A percentile compares a stretch with the other conserved stretches of the same genome.
Conservation (phyloP, 2,888 invertebrate genomes). For the Lapara coniferarum region DNA sequence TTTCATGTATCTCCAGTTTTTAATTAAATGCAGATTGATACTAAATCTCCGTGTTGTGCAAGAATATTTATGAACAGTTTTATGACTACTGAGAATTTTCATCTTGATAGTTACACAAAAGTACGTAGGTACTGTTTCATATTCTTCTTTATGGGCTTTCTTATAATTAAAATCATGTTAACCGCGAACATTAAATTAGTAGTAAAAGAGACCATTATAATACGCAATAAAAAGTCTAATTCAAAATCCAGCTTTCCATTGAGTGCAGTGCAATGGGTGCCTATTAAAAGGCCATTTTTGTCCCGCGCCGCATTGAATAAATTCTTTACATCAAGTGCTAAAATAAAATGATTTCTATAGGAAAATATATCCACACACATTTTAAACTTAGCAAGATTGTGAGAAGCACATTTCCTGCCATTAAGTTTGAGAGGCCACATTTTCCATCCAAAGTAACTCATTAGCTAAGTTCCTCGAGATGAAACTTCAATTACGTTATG, state of each 20-base stretch:
- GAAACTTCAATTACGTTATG: slow-evolving; percentile 15
- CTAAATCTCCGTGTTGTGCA: no score
- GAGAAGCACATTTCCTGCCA: slow-evolving; percentile 4
- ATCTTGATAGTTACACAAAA: no score
- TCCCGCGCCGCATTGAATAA: slow-evolving; percentile 12
- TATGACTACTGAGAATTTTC: no score
- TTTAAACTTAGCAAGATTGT: slow-evolving; percentile 10
- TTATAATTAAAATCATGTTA: neutral
- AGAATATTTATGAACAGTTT: no score
- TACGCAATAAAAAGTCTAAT: neutral
- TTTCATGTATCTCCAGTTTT: no score
- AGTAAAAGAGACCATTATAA: neutral
- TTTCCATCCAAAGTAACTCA: slow-evolving; percentile 9
- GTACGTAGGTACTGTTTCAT: no score
- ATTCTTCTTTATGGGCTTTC: neutral
- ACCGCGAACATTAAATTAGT: neutral
- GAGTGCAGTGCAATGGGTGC: slow-evolving; percentile 9
- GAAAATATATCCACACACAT: slow-evolving; percentile 1
- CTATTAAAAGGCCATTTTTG: slow-evolving; percentile 13
- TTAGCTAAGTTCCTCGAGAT: slow-evolving; percentile 6
- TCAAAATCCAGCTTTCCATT: slow-evolving; percentile 8
- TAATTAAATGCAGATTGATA: no score
- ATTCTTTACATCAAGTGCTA: slow-evolving; percentile 6
- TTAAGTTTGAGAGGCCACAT: slow-evolving; percentile 6
- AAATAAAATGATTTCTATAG: slow-evolving; percentile 12